Evolutionary conservation across 2,113 vertebrate species (phyloP), one percentile per base, ranked within the genome.

Genomic region (Rutilus rutilus): DNA sequence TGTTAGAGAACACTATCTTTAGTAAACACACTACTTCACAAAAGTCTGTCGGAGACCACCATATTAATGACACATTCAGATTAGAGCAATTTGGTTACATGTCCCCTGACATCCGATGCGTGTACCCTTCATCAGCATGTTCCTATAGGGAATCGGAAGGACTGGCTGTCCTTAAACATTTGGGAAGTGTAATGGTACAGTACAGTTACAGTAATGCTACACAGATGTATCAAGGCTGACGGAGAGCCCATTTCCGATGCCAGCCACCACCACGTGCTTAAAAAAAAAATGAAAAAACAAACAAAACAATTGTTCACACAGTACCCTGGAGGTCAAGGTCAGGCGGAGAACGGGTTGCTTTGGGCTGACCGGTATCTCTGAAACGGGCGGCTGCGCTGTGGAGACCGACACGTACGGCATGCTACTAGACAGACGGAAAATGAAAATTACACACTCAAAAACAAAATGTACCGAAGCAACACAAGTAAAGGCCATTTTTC

Each of bases 1-100:
- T 87, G 88, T 86, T 89, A 86, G 89, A 91, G 88, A 91, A 91
- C 90, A 89, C 87, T 88, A 89, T 52, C 42, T 90, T 89, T 78
- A 90, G 85, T 88, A 91, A 89, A 90, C 76, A 69, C 69, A 82
- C 83, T 52, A 86, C 50, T 78, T 78, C 67, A 86, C n/a, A 78
- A 80, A 84, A 88, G 85, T 71, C 50, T 45, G 11, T 78, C 62
- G 23, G 50, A 36, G 88, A 87, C 39, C 83, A 83, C 62, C 54
- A 85, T 84, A 86, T 84, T 87, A 92, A 85, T 57, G 89, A 90
- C 89, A 94, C 93, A 93, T 92, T 92, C 92, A 91, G 47, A 85
- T 83, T 78, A 52, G 42, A 54, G 60, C 17, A 64, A 33, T 62
- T 8, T 87, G 11, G 47, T 15, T 19, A 42, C 62, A 47, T 33